These are phyloP conservation scores for Opisthograptis luteolata DNA, from an alignment of 2,888 invertebrate genomes.

Conservation along the genomic window DNA sequence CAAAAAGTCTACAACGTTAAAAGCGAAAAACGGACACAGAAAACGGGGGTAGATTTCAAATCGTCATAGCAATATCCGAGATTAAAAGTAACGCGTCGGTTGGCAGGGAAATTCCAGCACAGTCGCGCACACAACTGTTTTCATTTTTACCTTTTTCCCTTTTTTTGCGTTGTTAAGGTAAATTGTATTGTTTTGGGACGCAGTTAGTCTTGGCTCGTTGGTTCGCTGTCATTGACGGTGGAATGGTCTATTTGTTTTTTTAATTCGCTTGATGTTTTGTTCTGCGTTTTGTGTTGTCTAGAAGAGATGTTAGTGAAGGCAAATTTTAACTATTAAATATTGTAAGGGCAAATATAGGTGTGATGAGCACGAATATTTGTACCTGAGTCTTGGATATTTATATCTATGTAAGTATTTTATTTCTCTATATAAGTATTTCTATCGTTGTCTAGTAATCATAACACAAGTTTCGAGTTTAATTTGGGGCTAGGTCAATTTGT, in stretches of 20 bases:
- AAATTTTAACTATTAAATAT: too few relatives aligned
- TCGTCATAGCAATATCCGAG: conserved; percentile 78
- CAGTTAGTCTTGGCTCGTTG: conserved; percentile 22
- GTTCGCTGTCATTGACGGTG: conserved; percentile 6
- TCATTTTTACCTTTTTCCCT: conserved; percentile 9
- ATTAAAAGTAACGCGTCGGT: conserved; percentile 80
- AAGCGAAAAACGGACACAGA: conserved; percentile 29
- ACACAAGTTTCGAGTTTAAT: too few relatives aligned
- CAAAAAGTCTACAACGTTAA: conserved; percentile 3
- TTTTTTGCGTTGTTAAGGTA: conserved; percentile 18
- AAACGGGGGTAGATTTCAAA: conserved; percentile 53
- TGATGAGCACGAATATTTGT: too few relatives aligned
- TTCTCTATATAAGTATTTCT: too few relatives aligned
- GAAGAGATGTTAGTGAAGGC: too few relatives aligned
- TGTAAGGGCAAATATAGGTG: too few relatives aligned
- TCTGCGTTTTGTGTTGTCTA: not conserved
- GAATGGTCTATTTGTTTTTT: conserved; percentile 12
- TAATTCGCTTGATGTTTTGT: conserved; percentile 14
- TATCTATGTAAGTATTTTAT: too few relatives aligned
- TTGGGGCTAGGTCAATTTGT: too few relatives aligned
- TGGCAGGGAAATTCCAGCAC: conserved; percentile 59
- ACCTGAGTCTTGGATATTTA: too few relatives aligned
- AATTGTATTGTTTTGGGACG: conserved; percentile 23
- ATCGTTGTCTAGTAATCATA: too few relatives aligned
- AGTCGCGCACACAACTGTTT: conserved; percentile 25